phyloP scores from a whole-genome alignment of 2,113 vertebrate genomes.

The Peromyscus maniculatus region DNA sequence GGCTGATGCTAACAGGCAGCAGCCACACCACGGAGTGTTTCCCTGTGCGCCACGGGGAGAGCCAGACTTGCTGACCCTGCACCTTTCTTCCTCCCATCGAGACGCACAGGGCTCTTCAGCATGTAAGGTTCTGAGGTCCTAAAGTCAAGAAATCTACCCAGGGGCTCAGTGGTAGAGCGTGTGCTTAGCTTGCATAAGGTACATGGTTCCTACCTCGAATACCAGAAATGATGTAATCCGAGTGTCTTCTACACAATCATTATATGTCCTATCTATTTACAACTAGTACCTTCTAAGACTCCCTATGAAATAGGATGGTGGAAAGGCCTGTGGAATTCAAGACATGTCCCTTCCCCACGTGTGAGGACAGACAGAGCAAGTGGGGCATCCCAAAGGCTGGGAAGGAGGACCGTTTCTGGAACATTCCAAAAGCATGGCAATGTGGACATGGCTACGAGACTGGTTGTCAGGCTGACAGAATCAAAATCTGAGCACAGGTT shows the following conservation, averaged over 20 bases:
- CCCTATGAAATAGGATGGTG: fast-evolving
- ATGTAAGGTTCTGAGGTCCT: not conserved
- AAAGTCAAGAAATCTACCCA: not conserved
- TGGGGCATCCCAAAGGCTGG: not conserved
- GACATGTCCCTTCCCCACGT: not conserved
- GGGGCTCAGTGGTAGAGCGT: not conserved
- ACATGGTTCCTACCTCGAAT: not conserved
- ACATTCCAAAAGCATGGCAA: not conserved
- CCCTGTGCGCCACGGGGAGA: not conserved
- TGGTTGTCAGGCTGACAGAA: not conserved
- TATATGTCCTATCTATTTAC: not conserved
- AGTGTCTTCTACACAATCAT: not conserved
- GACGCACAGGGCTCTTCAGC: not conserved
- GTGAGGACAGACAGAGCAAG: not conserved
- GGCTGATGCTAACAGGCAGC: not conserved
- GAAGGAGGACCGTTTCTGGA: not conserved
- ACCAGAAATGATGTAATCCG: not conserved
- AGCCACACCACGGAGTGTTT: not conserved
- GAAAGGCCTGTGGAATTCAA: not conserved
- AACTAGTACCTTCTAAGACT: not conserved
- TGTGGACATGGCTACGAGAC: not conserved
- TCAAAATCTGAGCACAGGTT: not conserved
- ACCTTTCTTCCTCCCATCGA: not conserved
- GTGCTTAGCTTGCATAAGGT: not conserved
- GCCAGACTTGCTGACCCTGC: fast-evolving